Conservation (phyloP, 2,113 vertebrate genomes). For the Dromaius novaehollandiae region DNA sequence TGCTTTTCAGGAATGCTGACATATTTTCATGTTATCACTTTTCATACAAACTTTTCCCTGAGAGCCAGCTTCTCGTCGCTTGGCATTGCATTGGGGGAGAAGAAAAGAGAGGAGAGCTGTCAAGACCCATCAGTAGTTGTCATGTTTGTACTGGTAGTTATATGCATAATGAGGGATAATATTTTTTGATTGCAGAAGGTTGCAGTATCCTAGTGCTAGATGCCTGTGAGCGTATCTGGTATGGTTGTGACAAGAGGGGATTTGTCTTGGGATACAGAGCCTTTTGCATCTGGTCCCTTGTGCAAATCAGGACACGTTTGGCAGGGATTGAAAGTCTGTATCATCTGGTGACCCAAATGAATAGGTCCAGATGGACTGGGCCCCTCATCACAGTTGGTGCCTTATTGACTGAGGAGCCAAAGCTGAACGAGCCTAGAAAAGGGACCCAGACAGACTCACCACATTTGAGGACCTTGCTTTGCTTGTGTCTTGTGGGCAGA, state of each 20-base stretch:
- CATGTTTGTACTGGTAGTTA: slow-evolving; percentile 39
- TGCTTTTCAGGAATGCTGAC: slow-evolving; percentile 58
- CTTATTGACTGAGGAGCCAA: slow-evolving; percentile 19
- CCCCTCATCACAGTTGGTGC: slow-evolving; percentile 55
- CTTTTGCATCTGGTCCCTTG: slow-evolving; percentile 33
- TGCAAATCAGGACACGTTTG: slow-evolving; percentile 53
- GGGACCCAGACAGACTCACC: neutral
- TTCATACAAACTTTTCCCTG: slow-evolving; percentile 3
- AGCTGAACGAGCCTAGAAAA: slow-evolving; percentile 16
- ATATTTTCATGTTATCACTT: slow-evolving; percentile 63
- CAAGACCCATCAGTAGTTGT: slow-evolving; percentile 53
- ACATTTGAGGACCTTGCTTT: neutral
- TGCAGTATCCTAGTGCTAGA: slow-evolving; percentile 9
- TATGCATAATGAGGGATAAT: slow-evolving; percentile 49
- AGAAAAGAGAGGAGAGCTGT: slow-evolving; percentile 47
- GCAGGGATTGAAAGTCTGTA: slow-evolving; percentile 59
- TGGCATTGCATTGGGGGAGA: neutral
- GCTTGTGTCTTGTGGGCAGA: neutral
- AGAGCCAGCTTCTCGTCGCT: slow-evolving; percentile 41
- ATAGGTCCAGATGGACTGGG: slow-evolving; percentile 65
- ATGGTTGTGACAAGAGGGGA: slow-evolving; percentile 27
- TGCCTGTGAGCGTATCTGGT: slow-evolving; percentile 1
- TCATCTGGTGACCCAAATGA: slow-evolving; percentile 61
- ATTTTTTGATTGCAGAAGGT: slow-evolving; percentile 53
- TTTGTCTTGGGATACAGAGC: slow-evolving; percentile 47